phyloP scores from a whole-genome alignment of 2,113 vertebrate species.

The Neofelis nebulosa region DNA sequence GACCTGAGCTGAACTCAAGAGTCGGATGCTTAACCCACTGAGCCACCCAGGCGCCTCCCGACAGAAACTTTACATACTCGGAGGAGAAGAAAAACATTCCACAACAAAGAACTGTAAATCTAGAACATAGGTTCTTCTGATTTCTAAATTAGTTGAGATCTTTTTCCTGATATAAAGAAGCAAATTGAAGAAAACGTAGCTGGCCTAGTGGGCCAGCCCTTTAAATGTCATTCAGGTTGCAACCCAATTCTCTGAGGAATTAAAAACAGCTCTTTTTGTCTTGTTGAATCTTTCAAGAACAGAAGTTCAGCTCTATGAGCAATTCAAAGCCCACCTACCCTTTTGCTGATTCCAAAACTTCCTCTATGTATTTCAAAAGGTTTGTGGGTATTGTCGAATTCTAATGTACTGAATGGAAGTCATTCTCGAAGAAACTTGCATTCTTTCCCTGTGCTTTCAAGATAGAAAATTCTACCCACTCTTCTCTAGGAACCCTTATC shows the following conservation, averaged over 20 bases:
- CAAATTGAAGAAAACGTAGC: neutral
- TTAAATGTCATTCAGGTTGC: neutral
- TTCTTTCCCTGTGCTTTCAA: neutral
- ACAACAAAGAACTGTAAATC: neutral
- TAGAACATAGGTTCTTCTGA: neutral
- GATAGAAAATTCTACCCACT: neutral
- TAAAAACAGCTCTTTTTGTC: neutral
- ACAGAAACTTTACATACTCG: neutral
- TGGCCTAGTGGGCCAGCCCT: neutral
- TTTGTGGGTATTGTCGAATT: neutral
- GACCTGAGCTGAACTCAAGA: no score
- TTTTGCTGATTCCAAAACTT: neutral
- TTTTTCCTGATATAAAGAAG: neutral
- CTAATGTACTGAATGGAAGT: neutral
- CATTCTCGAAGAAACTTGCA: neutral
- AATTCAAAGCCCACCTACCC: neutral
- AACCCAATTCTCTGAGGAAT: neutral
- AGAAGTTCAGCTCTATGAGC: neutral
- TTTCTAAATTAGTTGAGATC: neutral
- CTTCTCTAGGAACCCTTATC: neutral
- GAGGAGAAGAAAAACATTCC: neutral
- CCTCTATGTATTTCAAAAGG: neutral
- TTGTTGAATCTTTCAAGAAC: neutral
- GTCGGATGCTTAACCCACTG: no score
- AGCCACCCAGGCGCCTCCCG: no score